Evolutionary conservation across 2,888 invertebrate species (phyloP).

Genomic region (Zaprionus obscuricornis): DNA sequence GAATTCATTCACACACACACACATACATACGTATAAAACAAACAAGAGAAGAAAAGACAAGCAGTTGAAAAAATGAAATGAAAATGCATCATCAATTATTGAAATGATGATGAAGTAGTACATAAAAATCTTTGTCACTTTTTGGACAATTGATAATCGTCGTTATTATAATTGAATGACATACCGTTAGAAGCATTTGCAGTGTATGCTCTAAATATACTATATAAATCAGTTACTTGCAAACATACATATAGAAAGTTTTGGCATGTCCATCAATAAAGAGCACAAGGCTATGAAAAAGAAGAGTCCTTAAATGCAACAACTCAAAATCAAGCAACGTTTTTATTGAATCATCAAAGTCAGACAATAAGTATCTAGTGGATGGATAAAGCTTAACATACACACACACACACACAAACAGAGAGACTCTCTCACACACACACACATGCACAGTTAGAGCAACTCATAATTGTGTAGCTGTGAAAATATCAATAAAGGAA

Average conservation of each 20-base stretch:
- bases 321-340: constrained; percentile 39
- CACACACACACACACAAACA: constrained; percentile 23
- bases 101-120: too few species aligned
- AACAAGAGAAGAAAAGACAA: too few species aligned
- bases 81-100: too few species aligned
- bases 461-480: constrained; percentile 72
- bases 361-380: constrained; percentile 36
- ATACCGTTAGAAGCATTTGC: too few species aligned
- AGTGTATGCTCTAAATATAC: too few species aligned
- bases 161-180: too few species aligned
- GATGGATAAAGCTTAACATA: constrained; percentile 16
- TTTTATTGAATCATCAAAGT: constrained; percentile 63
- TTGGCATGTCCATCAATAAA: constrained; percentile 11
- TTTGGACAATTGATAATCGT: too few species aligned
- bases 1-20: neutral
- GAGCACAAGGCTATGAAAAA: constrained; percentile 17
- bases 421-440: constrained; percentile 1
- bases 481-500: constrained; percentile 77
- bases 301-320: constrained; percentile 28
- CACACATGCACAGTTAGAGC: constrained; percentile 17
- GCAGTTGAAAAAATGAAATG: too few species aligned
- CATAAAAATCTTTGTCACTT: too few species aligned
- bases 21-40: too few species aligned
- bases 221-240: too few species aligned
- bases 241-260: too few species aligned